A percentile compares a stretch with the other conserved stretches of the same genome.
Conservation (phyloP, 2,888 invertebrate species). For the Oxyscelio sp. region DNA sequence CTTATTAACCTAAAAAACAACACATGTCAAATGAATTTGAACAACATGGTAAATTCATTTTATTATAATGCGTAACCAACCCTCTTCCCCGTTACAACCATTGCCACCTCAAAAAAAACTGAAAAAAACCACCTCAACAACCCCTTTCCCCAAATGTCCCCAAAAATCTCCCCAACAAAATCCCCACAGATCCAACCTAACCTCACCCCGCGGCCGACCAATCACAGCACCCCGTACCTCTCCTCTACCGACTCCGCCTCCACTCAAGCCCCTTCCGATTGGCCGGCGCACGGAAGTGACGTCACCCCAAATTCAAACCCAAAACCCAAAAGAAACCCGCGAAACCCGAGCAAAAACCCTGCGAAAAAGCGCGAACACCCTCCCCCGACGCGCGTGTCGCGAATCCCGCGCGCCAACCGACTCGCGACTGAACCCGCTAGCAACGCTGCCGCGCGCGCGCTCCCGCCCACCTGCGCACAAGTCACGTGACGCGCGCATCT, state of each 20-base stretch:
- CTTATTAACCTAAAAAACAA: too few relatives aligned
- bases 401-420: constrained; percentile 31
- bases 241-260: background rate
- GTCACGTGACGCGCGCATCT: constrained; percentile 87
- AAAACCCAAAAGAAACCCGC: background rate
- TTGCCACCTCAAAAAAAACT: too few relatives aligned
- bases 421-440: background rate
- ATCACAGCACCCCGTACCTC: background rate
- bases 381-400: constrained; percentile 1
- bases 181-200: too few relatives aligned
- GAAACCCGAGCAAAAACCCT: background rate
- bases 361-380: too few relatives aligned
- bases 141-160: too few relatives aligned
- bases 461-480: constrained; percentile 82
- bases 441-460: constrained; percentile 19
- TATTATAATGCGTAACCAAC: too few relatives aligned
- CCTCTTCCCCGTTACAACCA: too few relatives aligned
- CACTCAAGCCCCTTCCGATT: background rate
- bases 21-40: too few relatives aligned
- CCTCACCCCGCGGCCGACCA: background rate
- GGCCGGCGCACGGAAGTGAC: constrained; percentile 21
- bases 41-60: too few relatives aligned
- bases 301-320: background rate
- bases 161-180: too few relatives aligned
- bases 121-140: too few relatives aligned